A percentile compares a stretch with the other conserved stretches of the same genome.
These are phyloP conservation scores for Ctenoplectra terminalis DNA, from an alignment of 1,140 invertebrate genomes.

Conservation along the genomic window DNA sequence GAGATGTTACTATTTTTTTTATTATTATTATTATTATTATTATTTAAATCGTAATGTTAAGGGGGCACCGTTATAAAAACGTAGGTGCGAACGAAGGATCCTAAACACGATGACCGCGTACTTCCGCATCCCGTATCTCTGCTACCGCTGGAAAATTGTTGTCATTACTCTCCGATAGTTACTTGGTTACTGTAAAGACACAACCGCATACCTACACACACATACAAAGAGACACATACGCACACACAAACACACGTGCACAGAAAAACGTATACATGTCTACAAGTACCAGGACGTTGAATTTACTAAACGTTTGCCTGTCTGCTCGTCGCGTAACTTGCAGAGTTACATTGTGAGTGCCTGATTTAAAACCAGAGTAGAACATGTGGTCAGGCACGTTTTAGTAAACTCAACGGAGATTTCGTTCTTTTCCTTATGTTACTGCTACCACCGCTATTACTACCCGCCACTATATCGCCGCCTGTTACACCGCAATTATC, in stretches of 20 bases:
- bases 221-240: not conserved
- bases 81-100: conserved; percentile 24
- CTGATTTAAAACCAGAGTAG: not conserved
- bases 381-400: not conserved
- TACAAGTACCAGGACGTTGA: not conserved
- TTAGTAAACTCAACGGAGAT: conserved; percentile 2
- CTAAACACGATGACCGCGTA: conserved; percentile 14
- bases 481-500: conserved; percentile 40
- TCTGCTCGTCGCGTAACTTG: not conserved
- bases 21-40: conserved; percentile 23
- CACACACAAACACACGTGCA: too few species aligned
- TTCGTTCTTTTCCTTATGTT: conserved; percentile 10
- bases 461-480: conserved; percentile 16
- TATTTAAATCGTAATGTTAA: conserved; percentile 48
- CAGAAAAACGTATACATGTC: not conserved
- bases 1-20: conserved; percentile 53
- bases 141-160: conserved; percentile 9
- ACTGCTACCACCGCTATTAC: conserved; percentile 14
- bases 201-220: not conserved
- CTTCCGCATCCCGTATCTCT: not conserved
- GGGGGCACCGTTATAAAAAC: conserved; percentile 39
- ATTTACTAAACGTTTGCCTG: not conserved
- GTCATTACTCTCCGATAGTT: conserved; percentile 31
- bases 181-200: conserved; percentile 12
- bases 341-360: not conserved